Base-by-base conservation (phyloP, 1,140 invertebrate genomes). In the Venustaconcha ellipsiformis region DNA sequence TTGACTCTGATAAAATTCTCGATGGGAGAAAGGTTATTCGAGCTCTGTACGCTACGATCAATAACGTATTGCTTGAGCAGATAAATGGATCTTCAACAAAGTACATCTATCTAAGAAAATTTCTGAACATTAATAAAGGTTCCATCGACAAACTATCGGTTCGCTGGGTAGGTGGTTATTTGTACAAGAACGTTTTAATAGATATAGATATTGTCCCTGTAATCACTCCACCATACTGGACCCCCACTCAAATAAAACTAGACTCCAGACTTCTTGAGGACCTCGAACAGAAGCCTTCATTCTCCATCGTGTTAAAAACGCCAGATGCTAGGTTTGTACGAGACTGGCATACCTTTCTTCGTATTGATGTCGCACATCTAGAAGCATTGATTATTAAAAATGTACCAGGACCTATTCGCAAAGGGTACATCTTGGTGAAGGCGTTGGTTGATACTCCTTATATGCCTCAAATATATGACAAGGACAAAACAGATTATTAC, bases 361-460 rank as follows among this genome's bases (percentile, higher is more conserved):
- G 72, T 58, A 57, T 74, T n/a, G 66, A 63, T 26, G 66, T 37
- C 20, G 13, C 72, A 14, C 58, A 67, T 59, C n/a, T 74, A 14
- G 72, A 74, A 12, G 64, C 66, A 8, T 57, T 13, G 5, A 67
- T 67, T 18, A 37, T 74, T 20, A 74, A 58, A 58, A 58, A 57
- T 23, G 58, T 67, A 18, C 72, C 72, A 59, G 12, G 30, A 18
- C 30, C 23, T 57, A 17, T 67, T 18, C 66, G 67, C 23, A 74
- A 74, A 20, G 64, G 72, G 58, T 74, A 74, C 57, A 74, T 74
- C 23, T 56, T 74, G 18, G 12, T 74, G n/a, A 74, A 74, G 37
- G 48, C 65, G 14, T 20, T 67, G 17, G 12, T 64, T 5, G 72
- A 74, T 48, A 67, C 72, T 14, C 48, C 20, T 56, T 76, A 70